A percentile compares a stretch with the other conserved stretches of the same genome.
phyloP scores from a whole-genome alignment of 2,888 invertebrate genomes.

The Pammene aurita region DNA sequence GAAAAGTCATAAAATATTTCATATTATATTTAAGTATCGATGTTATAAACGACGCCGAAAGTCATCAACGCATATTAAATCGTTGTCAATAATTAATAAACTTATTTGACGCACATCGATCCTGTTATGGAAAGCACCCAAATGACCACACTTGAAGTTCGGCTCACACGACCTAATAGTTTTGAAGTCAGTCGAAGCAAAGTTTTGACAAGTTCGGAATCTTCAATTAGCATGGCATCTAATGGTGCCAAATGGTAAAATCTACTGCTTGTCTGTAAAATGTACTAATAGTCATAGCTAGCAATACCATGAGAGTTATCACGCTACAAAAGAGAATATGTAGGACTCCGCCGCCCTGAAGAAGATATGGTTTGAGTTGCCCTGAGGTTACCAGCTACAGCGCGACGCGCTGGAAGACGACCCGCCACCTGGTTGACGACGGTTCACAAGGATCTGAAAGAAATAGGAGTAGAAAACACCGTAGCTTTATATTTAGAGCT shows the following conservation, averaged over 20 bases:
- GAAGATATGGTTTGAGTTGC: not conserved
- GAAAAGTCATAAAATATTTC: not conserved
- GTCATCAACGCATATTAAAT: not conserved
- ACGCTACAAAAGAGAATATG: not conserved
- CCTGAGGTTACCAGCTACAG: not conserved
- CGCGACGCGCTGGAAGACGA: too few species aligned
- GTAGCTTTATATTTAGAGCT: too few species aligned
- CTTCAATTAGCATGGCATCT: not conserved
- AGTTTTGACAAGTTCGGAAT: slow-evolving; percentile 10
- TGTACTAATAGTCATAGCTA: slow-evolving; percentile 10
- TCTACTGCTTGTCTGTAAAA: not conserved
- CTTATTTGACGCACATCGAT: not conserved
- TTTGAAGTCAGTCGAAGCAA: not conserved
- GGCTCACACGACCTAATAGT: slow-evolving; percentile 1
- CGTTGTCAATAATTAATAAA: not conserved
- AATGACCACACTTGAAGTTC: not conserved
- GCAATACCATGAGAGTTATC: not conserved
- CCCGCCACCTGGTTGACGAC: too few species aligned
- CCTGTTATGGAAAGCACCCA: not conserved
- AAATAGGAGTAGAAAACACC: too few species aligned
- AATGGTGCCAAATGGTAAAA: slow-evolving; percentile 10
- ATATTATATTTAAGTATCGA: not conserved
- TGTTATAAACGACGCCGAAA: not conserved
- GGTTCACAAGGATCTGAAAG: too few species aligned
- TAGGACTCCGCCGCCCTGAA: not conserved